Conservation (phyloP, 2,888 invertebrate genomes). For the Lymantria dispar region DNA sequence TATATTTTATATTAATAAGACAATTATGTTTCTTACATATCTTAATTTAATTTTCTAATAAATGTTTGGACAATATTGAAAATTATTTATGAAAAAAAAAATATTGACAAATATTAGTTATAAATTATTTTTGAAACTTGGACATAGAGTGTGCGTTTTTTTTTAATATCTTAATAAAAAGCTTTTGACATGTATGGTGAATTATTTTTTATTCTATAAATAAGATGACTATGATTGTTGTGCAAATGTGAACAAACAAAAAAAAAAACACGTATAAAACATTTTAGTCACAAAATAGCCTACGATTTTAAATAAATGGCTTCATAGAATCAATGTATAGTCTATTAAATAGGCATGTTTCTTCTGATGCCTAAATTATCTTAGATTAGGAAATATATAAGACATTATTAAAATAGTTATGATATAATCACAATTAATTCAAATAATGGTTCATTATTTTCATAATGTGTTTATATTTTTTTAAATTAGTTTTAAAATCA, state of each 20-base stretch:
- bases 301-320: constrained; percentile 14
- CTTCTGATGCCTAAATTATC: constrained; percentile 25
- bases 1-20: constrained; percentile 15
- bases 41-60: constrained; percentile 14
- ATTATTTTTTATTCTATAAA: constrained; percentile 19
- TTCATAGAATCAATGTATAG: constrained; percentile 24
- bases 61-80: constrained; percentile 12
- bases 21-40: constrained; percentile 27
- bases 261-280: constrained; percentile 11
- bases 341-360: constrained; percentile 29
- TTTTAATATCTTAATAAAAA: constrained; percentile 15
- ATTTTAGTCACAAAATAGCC: constrained; percentile 33
- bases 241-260: constrained; percentile 9
- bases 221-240: constrained; percentile 10
- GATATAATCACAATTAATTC: constrained; percentile 9
- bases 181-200: constrained; percentile 27
- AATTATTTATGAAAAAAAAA: constrained; percentile 20
- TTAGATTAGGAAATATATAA: constrained; percentile 23
- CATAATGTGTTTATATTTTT: constrained; percentile 11
- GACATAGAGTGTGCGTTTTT: constrained; percentile 13
- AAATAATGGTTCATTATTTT: constrained; percentile 5
- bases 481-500: constrained; percentile 16
- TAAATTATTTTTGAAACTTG: constrained; percentile 19
- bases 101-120: constrained; percentile 22
- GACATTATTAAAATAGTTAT: constrained; percentile 6